Base-by-base conservation (phyloP, 2,797 vertebrate genomes). In the Chaenodraco wilsoni region DNA sequence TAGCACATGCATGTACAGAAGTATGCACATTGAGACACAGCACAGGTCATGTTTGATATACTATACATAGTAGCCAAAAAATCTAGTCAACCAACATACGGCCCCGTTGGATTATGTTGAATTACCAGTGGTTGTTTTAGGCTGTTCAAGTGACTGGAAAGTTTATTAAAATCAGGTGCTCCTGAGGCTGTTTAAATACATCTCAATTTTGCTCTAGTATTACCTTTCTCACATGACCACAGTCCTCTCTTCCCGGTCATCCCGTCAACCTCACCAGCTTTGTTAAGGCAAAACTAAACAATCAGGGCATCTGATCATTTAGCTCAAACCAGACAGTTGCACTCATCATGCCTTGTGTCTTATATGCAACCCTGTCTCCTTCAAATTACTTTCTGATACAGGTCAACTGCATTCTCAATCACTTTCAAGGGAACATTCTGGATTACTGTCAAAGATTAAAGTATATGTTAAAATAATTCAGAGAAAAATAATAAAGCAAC, bases 231-330 rank as follows among this genome's bases (percentile, higher is more conserved):
- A 51, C 64, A 43, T 17, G 31, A 62, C 44, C 45, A 51, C 21
- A 48, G 16, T 23, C 3, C 51, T 66, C 27, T 55, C 49, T 44
- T 49, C 37, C 21, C 17, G 15, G 15, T 60, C 19, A 33, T 69
- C 48, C 37, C 15, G 1, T 56, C 67, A 65, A 62, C 75, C 65
- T 70, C 87, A 76, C 86, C 84, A 85, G 76, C 76, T 78, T 73
- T 70, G 43, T 90, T 91, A 91, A 91, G 90, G 90, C 88, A 89
- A 82, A 83, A 82, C 77, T 77, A 71, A 74, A 81, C 44, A 79
- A 21, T 62, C 37, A 33, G 74, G 63, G 71, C 72, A 72, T 82
- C 72, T 73, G 45, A 64, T 72, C 63, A 40, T 43, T 62, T 31
- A 64, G 51, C 45, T 72, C 31, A 43, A 46, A 64, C 44, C 40